phyloP scores from a whole-genome alignment of 2,113 vertebrate genomes.

The Lynx canadensis region DNA sequence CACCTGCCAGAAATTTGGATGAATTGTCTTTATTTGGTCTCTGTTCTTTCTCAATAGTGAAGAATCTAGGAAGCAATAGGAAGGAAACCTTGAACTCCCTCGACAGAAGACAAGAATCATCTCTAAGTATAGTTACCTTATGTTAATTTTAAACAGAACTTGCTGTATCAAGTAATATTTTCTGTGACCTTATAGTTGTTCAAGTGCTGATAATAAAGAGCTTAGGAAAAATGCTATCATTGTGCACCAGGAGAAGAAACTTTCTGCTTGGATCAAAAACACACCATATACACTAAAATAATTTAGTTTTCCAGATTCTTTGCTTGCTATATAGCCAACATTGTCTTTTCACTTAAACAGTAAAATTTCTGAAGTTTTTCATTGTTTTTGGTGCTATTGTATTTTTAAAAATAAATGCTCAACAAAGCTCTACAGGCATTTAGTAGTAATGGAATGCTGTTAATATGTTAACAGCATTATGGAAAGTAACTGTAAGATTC shows the following conservation, averaged over 20 bases:
- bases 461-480: constrained; percentile 27
- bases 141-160: background rate
- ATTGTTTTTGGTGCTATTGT: background rate
- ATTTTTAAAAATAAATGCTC: background rate
- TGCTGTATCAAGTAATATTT: background rate
- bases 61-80: background rate
- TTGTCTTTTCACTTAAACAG: background rate
- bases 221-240: background rate
- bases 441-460: background rate
- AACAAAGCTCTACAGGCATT: background rate
- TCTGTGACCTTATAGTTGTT: background rate
- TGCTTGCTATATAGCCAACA: background rate
- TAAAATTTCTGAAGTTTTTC: background rate
- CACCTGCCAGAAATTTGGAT: background rate
- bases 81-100: background rate
- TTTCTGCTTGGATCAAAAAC: background rate
- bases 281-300: background rate
- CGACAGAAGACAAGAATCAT: background rate
- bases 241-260: background rate
- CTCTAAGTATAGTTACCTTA: background rate
- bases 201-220: background rate
- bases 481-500: constrained; percentile 1
- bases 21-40: background rate
- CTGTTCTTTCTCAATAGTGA: background rate
- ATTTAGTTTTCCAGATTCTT: background rate